Evolutionary conservation across 2,113 vertebrate genomes (phyloP).

Genomic region (Chionodraco myersi): DNA sequence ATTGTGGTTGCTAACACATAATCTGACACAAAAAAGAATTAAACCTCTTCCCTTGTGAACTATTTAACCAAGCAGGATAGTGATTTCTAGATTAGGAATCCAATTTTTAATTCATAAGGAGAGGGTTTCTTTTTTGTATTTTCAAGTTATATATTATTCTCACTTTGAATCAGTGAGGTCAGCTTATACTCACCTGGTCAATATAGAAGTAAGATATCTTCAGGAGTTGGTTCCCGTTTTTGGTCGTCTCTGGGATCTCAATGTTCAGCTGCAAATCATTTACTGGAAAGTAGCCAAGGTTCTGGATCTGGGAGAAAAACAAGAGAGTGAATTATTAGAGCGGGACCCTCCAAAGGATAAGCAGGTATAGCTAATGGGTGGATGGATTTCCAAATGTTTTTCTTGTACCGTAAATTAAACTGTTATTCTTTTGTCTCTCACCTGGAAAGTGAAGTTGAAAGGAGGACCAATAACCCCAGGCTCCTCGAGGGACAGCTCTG

Average conservation of each 20-base stretch:
- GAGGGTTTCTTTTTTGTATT: background rate
- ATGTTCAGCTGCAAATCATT: conserved; percentile 87
- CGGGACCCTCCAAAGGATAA: background rate
- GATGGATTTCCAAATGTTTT: conserved; percentile 2
- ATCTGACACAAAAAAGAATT: background rate
- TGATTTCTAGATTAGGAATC: too few species aligned
- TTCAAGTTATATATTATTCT: background rate
- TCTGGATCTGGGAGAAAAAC: conserved; percentile 87
- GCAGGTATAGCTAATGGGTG: background rate
- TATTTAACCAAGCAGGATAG: background rate
- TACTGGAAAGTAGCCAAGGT: conserved; percentile 91
- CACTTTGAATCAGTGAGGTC: background rate
- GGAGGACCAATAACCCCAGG: conserved; percentile 83
- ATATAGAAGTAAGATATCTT: conserved; percentile 84
- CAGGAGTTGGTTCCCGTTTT: conserved; percentile 89
- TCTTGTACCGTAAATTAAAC: background rate
- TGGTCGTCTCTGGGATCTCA: conserved; percentile 88
- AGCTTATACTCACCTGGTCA: conserved; percentile 83
- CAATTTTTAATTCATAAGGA: too few species aligned
- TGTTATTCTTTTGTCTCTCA: conserved; percentile 25
- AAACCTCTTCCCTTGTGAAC: background rate
- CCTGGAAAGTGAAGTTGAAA: conserved; percentile 90
- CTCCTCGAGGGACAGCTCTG: conserved; percentile 84
- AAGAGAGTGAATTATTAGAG: background rate
- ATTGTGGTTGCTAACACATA: background rate